Evolutionary conservation across 2,113 vertebrate genomes (phyloP).

Genomic region (Microtus montanus): DNA sequence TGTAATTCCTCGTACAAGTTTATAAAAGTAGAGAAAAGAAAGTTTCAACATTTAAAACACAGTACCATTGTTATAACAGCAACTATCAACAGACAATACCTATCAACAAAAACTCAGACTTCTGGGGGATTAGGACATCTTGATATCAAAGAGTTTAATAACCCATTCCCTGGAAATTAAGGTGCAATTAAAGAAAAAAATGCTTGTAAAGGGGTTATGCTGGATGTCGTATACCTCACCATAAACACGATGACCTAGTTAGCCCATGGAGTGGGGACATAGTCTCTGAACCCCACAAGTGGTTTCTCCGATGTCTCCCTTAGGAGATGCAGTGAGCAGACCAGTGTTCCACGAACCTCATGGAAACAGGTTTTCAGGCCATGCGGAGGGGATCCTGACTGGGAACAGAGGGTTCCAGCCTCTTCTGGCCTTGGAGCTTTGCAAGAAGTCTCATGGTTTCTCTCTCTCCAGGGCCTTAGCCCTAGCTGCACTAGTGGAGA

Average conservation of each 20-base stretch:
- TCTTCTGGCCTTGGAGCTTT: background rate
- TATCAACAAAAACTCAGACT: conserved; percentile 12
- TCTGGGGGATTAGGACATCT: background rate
- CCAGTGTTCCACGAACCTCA: background rate
- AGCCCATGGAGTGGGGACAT: background rate
- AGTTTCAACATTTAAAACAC: background rate
- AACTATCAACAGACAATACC: background rate
- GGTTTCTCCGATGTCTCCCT: background rate
- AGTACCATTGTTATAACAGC: background rate
- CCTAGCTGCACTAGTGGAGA: background rate
- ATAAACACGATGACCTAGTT: background rate
- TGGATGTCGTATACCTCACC: background rate
- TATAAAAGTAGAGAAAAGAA: background rate
- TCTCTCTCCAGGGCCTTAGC: background rate
- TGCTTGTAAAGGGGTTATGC: background rate
- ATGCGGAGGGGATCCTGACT: background rate
- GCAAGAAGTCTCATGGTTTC: background rate
- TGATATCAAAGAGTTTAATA: conserved; percentile 37
- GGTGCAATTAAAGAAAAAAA: background rate
- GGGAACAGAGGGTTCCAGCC: background rate
- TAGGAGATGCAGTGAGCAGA: background rate
- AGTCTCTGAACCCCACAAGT: background rate
- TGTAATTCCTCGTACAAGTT: background rate
- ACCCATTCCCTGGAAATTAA: background rate
- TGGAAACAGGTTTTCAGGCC: background rate